A percentile compares a stretch with the other conserved stretches of the same genome.
These are phyloP conservation scores for Platysteira castanea DNA, from an alignment of 2,113 vertebrate genomes.

Conservation along the genomic window DNA sequence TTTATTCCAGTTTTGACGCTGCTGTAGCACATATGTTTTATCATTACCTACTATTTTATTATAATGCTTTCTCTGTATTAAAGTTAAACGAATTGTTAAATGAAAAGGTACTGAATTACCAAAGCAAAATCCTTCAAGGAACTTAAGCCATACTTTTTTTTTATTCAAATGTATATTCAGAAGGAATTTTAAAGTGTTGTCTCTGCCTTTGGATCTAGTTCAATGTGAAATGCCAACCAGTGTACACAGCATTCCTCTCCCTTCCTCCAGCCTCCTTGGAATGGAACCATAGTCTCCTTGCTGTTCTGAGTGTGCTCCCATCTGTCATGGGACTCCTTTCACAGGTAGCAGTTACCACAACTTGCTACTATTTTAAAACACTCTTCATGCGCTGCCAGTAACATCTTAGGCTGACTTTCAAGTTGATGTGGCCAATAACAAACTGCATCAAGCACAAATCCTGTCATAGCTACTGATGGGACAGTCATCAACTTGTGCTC, in stretches of 20 bases:
- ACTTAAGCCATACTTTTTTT: neutral
- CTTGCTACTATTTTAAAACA: neutral
- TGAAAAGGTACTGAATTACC: neutral
- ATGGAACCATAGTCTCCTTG: fast-evolving
- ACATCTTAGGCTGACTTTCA: neutral
- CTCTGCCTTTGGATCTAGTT: neutral
- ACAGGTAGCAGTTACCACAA: neutral
- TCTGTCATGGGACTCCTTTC: fast-evolving
- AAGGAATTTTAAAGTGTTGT: neutral
- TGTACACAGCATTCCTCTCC: neutral
- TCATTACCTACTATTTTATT: neutral
- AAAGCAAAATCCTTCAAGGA: neutral
- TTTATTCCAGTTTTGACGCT: neutral
- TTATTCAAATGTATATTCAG: neutral
- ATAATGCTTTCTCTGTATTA: neutral
- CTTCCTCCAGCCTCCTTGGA: neutral
- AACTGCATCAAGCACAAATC: neutral
- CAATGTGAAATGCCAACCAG: neutral
- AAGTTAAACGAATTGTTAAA: neutral
- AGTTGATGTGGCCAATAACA: neutral
- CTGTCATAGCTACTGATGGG: neutral
- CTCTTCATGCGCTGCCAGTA: neutral
- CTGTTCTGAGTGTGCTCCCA: fast-evolving
- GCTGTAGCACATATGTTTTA: neutral
- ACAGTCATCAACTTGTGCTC: neutral